These are phyloP conservation scores for Aplidium turbinatum DNA, from an alignment of 23 tunicate genomes.

Conservation along the genomic window DNA sequence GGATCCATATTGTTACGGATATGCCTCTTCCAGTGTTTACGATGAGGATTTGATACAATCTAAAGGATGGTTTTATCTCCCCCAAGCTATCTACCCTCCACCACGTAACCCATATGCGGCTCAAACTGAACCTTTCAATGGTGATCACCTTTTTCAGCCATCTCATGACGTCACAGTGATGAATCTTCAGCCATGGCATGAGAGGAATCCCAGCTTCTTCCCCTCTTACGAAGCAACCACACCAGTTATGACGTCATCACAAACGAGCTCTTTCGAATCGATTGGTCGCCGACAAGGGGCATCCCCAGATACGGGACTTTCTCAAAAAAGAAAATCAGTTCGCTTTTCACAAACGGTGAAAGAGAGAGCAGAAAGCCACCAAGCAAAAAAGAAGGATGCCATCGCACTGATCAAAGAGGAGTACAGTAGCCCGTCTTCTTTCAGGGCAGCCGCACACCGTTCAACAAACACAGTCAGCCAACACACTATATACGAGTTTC, in stretches of 20 bases:
- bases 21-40: constrained; percentile 65
- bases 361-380: constrained; percentile 54
- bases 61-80: constrained; percentile 66
- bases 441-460: too few species aligned
- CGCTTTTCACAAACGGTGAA: constrained; percentile 76
- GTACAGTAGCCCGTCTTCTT: too few species aligned
- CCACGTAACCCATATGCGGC: neutral
- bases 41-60: constrained; percentile 47
- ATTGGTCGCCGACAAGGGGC: constrained; percentile 53
- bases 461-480: too few species aligned
- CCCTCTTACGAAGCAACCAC: constrained; percentile 1
- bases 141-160: neutral
- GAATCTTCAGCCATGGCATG: neutral
- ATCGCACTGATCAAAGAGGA: constrained; percentile 76
- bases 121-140: neutral
- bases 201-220: constrained; percentile 4
- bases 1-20: constrained; percentile 52
- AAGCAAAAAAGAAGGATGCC: constrained; percentile 44
- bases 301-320: constrained; percentile 3
- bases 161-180: neutral
- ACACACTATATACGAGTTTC: constrained; percentile 70
- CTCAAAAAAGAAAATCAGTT: constrained; percentile 58
- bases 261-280: constrained; percentile 56
- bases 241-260: too few species aligned
- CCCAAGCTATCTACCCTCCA: neutral